phyloP scores from a whole-genome alignment of 2,113 vertebrate species.

The Saccopteryx bilineata region DNA sequence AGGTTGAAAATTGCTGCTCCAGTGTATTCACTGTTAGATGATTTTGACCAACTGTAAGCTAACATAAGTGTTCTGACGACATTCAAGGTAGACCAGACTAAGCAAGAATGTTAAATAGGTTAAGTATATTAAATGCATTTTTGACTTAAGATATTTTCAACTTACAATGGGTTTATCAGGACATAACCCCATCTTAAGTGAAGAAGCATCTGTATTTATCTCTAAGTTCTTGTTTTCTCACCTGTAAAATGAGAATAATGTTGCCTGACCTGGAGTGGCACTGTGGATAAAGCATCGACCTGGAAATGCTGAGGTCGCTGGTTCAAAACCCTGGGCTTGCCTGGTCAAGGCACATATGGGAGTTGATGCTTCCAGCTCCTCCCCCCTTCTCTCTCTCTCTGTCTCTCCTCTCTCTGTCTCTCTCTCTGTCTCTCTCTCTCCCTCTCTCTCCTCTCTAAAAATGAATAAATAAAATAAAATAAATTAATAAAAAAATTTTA shows the following conservation, averaged over 20 bases:
- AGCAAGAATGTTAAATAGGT: neutral
- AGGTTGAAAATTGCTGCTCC: neutral
- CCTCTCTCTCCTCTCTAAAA: too few species aligned
- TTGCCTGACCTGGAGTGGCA: too few species aligned
- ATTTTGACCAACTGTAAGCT: neutral
- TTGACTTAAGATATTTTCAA: neutral
- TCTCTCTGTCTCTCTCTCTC: too few species aligned
- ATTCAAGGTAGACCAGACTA: neutral
- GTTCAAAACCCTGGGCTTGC: too few species aligned
- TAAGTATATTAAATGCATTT: neutral
- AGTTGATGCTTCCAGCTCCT: too few species aligned
- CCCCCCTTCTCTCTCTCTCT: too few species aligned
- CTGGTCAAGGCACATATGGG: too few species aligned
- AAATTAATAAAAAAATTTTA: too few species aligned
- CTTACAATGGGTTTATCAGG: neutral
- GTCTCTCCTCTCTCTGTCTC: too few species aligned
- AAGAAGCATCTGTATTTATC: neutral
- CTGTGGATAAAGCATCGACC: too few species aligned
- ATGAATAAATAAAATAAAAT: too few species aligned
- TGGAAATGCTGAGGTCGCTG: too few species aligned
- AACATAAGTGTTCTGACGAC: neutral
- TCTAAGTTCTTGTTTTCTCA: neutral
- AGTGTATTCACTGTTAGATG: neutral
- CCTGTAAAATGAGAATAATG: neutral
- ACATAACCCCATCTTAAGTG: neutral